phyloP scores from a whole-genome alignment of 2,113 vertebrate species.

The sheep (Ovis aries) region DNA sequence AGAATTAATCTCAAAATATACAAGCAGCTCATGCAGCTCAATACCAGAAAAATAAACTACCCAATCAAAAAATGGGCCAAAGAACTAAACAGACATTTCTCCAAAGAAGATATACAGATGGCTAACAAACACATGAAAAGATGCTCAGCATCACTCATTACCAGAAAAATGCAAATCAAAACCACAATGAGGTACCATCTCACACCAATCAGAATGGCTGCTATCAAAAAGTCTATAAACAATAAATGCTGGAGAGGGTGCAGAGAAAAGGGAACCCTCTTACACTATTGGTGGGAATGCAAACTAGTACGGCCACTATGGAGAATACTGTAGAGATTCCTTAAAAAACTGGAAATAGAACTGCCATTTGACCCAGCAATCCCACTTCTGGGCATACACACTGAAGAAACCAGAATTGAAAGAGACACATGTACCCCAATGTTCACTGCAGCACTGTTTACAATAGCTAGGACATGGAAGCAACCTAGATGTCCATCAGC shows the following conservation, averaged over 20 bases:
- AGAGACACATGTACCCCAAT: neutral
- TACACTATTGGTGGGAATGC: neutral
- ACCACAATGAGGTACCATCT: neutral
- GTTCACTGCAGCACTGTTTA: neutral
- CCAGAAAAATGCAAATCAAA: neutral
- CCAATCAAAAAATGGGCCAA: neutral
- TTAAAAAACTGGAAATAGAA: neutral
- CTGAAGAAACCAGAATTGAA: neutral
- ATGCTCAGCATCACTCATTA: neutral
- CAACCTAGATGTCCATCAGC: neutral
- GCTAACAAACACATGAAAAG: neutral
- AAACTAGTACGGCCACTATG: neutral
- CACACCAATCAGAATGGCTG: neutral
- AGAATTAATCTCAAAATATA: neutral
- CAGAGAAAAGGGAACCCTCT: neutral
- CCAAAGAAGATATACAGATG: neutral
- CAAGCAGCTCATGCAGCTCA: neutral
- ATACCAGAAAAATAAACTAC: neutral
- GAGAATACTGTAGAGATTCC: neutral
- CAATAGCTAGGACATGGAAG: neutral
- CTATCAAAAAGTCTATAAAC: neutral
- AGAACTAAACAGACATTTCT: neutral
- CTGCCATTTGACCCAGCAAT: neutral
- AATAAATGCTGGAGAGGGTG: neutral
- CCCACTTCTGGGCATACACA: neutral